Percentiles rank a stretch among this genome's conserved stretches.
Conservation (phyloP, 2,797 vertebrate species). For the Meda fulgida region DNA sequence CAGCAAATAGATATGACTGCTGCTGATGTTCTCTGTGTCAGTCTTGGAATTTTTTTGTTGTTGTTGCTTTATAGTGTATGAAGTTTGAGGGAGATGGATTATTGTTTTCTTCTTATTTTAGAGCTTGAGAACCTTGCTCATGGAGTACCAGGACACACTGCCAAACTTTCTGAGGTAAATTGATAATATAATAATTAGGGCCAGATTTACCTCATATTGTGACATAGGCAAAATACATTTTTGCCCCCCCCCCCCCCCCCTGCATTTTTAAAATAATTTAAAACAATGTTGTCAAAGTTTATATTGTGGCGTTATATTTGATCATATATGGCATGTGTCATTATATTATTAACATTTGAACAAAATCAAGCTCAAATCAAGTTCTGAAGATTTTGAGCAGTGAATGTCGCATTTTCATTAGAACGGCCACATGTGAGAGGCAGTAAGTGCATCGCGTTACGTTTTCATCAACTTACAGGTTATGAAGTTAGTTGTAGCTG, state of each 20-base stretch:
- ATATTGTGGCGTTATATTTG: background rate
- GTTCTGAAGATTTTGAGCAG: background rate
- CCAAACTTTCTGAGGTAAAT: constrained; percentile 78
- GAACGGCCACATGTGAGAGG: too few relatives aligned
- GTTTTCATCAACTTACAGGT: too few relatives aligned
- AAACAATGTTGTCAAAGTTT: background rate
- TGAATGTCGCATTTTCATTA: background rate
- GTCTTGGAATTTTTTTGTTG: background rate
- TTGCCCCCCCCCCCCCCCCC: too few relatives aligned
- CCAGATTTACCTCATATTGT: background rate
- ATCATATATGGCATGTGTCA: background rate
- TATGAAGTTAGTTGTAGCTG: too few relatives aligned
- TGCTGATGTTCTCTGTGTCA: background rate
- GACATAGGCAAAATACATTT: background rate
- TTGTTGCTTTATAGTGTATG: background rate
- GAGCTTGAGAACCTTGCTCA: constrained; percentile 84
- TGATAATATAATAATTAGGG: background rate
- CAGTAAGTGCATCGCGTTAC: too few relatives aligned
- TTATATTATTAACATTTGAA: background rate
- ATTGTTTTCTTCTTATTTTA: constrained; percentile 62
- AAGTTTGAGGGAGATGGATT: background rate
- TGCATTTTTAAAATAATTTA: background rate
- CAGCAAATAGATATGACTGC: background rate
- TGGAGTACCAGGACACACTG: constrained; percentile 70
- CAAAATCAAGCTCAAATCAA: background rate